These are phyloP conservation scores for Tursiops truncatus DNA, from an alignment of 2,113 vertebrate species.

Conservation along the genomic window DNA sequence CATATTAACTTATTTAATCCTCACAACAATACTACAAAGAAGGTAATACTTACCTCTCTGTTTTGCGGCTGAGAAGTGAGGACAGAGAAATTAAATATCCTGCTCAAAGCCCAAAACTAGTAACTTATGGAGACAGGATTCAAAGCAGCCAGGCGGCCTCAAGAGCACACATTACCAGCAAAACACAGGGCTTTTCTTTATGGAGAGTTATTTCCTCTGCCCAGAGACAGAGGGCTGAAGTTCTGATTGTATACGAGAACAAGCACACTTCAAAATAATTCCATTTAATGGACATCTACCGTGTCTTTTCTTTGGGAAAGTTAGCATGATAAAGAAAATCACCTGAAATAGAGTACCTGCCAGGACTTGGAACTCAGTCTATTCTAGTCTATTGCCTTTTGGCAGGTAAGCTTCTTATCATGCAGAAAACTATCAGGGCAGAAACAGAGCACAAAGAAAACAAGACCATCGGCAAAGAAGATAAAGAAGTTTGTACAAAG, in stretches of 20 bases:
- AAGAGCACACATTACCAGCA: rapidly evolving
- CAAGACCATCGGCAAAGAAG: constrained; percentile 23
- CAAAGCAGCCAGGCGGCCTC: not conserved
- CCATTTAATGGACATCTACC: not conserved
- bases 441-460: constrained; percentile 22
- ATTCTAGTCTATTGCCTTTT: not conserved
- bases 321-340: not conserved
- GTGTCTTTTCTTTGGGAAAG: not conserved
- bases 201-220: not conserved
- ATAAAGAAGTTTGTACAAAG: constrained; percentile 40
- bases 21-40: not conserved
- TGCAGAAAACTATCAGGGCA: constrained; percentile 31
- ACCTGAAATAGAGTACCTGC: not conserved
- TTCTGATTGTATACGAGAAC: not conserved
- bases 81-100: not conserved
- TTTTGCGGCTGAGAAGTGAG: not conserved
- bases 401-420: constrained; percentile 44
- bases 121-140: not conserved
- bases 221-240: not conserved
- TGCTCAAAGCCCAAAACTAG: not conserved
- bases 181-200: not conserved
- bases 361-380: not conserved
- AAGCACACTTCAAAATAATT: not conserved
- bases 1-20: not conserved
- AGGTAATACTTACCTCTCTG: not conserved